Evolutionary conservation across 2,888 invertebrate species (phyloP).

Genomic region (Drosophila yooni): DNA sequence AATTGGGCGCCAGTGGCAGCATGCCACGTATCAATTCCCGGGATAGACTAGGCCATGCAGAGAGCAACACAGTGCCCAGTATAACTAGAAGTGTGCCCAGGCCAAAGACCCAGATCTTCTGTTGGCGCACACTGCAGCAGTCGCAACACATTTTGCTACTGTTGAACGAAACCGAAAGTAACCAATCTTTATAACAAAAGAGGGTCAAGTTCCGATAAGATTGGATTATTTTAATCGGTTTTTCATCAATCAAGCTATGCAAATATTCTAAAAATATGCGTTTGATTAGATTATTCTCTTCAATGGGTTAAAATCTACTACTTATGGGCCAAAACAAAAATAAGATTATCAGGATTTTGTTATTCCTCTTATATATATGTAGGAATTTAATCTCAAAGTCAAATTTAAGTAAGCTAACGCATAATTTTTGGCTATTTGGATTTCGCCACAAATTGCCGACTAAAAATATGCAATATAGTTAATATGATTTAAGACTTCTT

Average conservation of each 20-base stretch:
- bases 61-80: constrained; percentile 70
- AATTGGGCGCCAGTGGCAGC: constrained; percentile 87
- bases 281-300: constrained; percentile 14
- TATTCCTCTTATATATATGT: neutral
- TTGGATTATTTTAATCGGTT: constrained; percentile 22
- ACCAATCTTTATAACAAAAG: constrained; percentile 14
- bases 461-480: neutral
- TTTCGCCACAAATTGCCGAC: neutral
- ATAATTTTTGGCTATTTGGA: constrained; percentile 4
- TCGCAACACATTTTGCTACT: constrained; percentile 78
- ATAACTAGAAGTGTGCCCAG: constrained; percentile 60
- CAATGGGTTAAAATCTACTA: neutral
- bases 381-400: neutral
- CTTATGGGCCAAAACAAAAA: neutral
- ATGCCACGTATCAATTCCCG: constrained; percentile 46
- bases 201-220: constrained; percentile 33
- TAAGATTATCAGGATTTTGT: neutral
- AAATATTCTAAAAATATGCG: neutral
- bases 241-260: neutral
- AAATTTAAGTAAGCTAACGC: neutral
- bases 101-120: constrained; percentile 80
- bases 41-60: constrained; percentile 78
- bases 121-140: constrained; percentile 78
- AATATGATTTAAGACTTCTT: neutral
- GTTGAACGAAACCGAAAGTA: neutral